These are phyloP conservation scores for Matsumurasca onukii DNA, from an alignment of 1,140 invertebrate species.

Conservation along the genomic window DNA sequence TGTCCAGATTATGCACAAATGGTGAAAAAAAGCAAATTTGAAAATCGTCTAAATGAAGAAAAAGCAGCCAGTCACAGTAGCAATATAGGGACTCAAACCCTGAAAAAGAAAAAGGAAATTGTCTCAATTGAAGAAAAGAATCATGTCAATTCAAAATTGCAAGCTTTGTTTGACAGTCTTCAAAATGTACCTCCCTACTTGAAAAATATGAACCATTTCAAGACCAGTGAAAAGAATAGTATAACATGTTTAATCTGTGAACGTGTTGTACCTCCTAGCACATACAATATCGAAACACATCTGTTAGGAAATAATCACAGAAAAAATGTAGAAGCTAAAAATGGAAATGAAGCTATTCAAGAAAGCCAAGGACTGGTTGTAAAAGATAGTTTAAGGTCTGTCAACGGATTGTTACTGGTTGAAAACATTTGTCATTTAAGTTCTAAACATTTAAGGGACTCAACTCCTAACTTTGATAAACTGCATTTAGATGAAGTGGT, in stretches of 20 bases:
- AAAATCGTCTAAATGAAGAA: not conserved
- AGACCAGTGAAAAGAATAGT: conserved; percentile 2
- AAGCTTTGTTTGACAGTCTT: not conserved
- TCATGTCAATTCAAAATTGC: not conserved
- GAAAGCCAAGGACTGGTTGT: too few relatives aligned
- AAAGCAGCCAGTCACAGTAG: not conserved
- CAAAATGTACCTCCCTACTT: not conserved
- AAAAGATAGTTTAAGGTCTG: too few relatives aligned
- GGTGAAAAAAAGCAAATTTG: not conserved
- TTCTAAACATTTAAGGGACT: too few relatives aligned
- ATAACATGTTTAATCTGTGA: conserved; percentile 10
- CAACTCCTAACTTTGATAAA: too few relatives aligned
- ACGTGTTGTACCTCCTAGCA: conserved; percentile 14
- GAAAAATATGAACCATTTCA: not conserved
- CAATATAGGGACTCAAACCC: too few relatives aligned
- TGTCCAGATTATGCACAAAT: too few relatives aligned
- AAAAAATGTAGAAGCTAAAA: not conserved
- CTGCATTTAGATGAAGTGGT: too few relatives aligned
- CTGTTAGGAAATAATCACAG: conserved; percentile 15
- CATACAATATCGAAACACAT: conserved; percentile 9
- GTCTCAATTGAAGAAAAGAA: not conserved
- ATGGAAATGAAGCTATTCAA: too few relatives aligned
- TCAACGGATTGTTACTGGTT: too few relatives aligned
- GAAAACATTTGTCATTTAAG: too few relatives aligned
- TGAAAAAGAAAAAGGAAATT: not conserved